Conservation (phyloP, 2,113 vertebrate genomes). For the Malurus melanocephalus region DNA sequence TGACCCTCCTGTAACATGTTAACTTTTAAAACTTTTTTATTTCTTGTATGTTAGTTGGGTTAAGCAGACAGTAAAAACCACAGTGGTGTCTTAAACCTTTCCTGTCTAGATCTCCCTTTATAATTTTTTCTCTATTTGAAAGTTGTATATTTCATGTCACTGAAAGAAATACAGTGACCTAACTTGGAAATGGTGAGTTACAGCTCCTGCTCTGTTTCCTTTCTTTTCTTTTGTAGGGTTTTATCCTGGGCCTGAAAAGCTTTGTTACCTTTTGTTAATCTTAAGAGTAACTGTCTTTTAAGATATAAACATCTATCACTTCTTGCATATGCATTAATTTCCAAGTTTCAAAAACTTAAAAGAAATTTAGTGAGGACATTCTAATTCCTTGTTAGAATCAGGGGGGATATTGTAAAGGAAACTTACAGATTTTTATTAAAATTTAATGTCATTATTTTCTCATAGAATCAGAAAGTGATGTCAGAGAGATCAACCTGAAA, state of each 20-base stretch:
- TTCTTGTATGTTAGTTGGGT: not conserved
- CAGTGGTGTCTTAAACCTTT: not conserved
- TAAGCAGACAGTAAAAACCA: not conserved
- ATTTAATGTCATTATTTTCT: slow-evolving; percentile 19
- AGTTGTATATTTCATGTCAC: not conserved
- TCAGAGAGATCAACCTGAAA: slow-evolving; percentile 79
- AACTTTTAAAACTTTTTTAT: not conserved
- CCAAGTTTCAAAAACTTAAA: not conserved
- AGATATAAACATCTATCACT: not conserved
- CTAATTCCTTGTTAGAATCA: not conserved
- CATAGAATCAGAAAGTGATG: slow-evolving; percentile 63
- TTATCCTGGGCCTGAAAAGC: not conserved
- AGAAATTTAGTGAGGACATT: not conserved
- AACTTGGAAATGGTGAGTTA: not conserved
- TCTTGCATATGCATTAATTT: not conserved
- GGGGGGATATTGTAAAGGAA: not conserved
- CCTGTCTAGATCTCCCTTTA: not conserved
- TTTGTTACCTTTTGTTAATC: not conserved
- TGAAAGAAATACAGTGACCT: not conserved
- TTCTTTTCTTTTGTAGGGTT: not conserved
- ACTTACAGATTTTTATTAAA: not conserved
- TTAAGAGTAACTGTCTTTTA: not conserved
- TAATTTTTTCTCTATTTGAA: not conserved
- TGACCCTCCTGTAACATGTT: not conserved
- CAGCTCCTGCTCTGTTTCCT: not conserved